Evolutionary conservation across 1,140 invertebrate species (phyloP).

Genomic region (Aphelenchoides fujianensis): DNA sequence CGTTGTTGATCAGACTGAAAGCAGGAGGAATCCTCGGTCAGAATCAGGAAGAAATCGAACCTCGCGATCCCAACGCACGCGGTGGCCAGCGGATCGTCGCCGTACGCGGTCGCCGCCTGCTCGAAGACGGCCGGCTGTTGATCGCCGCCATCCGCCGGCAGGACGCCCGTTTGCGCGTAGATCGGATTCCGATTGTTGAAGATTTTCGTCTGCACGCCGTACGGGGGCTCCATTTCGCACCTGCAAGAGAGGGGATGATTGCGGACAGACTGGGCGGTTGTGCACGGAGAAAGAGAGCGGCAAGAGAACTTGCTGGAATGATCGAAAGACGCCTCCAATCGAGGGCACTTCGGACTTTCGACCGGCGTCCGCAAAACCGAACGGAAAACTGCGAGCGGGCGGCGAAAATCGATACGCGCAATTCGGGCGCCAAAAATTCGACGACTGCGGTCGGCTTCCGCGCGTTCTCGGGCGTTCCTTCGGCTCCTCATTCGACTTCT

Average conservation of each 20-base stretch:
- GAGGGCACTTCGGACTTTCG: background rate
- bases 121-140: background rate
- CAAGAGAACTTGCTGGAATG: too few relatives aligned
- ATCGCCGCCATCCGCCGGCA: background rate
- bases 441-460: too few relatives aligned
- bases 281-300: too few relatives aligned
- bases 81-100: constrained; percentile 23
- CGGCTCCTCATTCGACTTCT: background rate
- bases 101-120: background rate
- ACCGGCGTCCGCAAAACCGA: background rate
- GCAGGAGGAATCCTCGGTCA: too few relatives aligned
- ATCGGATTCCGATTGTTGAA: background rate
- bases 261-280: too few relatives aligned
- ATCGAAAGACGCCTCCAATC: too few relatives aligned
- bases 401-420: too few relatives aligned
- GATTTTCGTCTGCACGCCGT: background rate
- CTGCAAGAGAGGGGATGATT: too few relatives aligned
- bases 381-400: background rate
- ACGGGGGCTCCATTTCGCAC: background rate
- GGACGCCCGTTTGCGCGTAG: background rate
- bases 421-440: too few relatives aligned
- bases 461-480: too few relatives aligned
- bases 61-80: constrained; percentile 15
- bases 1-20: constrained; percentile 31
- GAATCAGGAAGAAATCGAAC: constrained; percentile 4